Percentiles rank a stretch among this genome's conserved stretches.
Evolutionary conservation across 2,888 invertebrate species (phyloP).

Genomic region (Agrypnus murinus): DNA sequence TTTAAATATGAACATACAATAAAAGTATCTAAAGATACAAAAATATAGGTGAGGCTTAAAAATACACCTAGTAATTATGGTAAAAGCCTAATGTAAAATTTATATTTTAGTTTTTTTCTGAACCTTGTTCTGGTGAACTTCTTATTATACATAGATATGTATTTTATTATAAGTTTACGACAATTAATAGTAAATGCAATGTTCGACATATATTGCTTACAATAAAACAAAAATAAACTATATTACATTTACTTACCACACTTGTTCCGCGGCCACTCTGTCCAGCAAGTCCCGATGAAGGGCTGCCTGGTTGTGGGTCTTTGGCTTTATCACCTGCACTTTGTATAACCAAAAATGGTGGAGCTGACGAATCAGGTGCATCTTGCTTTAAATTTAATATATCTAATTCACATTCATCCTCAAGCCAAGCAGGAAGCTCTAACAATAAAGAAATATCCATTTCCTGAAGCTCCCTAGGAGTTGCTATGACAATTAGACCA

Average conservation of each 20-base stretch:
- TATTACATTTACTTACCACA: conserved; percentile 87
- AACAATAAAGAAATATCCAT: conserved; percentile 95
- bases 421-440: conserved; percentile 94
- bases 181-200: too few species aligned
- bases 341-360: conserved; percentile 95
- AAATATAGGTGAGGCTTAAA: too few species aligned
- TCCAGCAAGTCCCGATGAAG: conserved; percentile 82
- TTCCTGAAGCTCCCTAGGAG: conserved; percentile 97
- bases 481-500: conserved; percentile 92
- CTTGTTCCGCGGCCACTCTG: conserved; percentile 92
- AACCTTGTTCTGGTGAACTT: too few species aligned
- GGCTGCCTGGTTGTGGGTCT: conserved; percentile 76
- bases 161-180: too few species aligned
- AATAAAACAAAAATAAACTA: too few species aligned
- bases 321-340: conserved; percentile 75
- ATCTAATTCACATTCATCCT: conserved; percentile 98
- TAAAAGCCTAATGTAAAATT: too few species aligned
- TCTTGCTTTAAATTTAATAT: conserved; percentile 88
- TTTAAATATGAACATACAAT: too few species aligned
- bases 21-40: too few species aligned
- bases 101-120: too few species aligned
- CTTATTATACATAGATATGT: too few species aligned
- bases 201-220: too few species aligned
- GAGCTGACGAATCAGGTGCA: conserved; percentile 72
- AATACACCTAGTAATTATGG: too few species aligned